phyloP scores from a whole-genome alignment of 2,888 invertebrate species.

The Cetonia aurata region DNA sequence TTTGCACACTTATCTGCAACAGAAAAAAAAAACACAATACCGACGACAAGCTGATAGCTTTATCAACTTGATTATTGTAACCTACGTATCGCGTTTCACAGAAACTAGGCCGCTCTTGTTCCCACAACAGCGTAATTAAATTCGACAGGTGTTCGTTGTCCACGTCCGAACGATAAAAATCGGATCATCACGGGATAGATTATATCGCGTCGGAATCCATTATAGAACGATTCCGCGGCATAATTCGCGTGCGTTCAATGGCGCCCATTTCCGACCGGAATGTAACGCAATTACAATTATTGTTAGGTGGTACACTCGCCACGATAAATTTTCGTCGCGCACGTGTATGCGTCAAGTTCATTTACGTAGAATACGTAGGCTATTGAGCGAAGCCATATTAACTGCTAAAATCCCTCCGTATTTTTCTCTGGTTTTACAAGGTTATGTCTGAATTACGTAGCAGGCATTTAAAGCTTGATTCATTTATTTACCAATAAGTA shows the following conservation, averaged over 20 bases:
- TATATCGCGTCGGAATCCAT: background rate
- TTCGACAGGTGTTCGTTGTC: conserved; percentile 17
- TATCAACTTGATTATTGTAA: background rate
- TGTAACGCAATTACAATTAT: background rate
- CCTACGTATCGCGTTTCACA: background rate
- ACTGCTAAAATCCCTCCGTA: conserved; percentile 24
- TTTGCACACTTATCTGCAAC: background rate
- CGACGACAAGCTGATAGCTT: background rate
- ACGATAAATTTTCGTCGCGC: conserved; percentile 17
- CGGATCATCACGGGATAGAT: background rate
- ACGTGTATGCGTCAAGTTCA: conserved; percentile 9
- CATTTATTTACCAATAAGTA: no score
- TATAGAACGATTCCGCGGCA: background rate
- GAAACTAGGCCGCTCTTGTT: background rate
- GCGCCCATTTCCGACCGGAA: background rate
- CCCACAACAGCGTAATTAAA: conserved; percentile 8
- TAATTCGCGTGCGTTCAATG: background rate
- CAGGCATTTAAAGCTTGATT: background rate
- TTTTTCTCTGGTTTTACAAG: conserved; percentile 34
- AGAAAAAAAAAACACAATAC: no score
- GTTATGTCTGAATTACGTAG: conserved; percentile 28
- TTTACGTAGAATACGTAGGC: conserved; percentile 23
- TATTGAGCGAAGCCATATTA: conserved; percentile 37
- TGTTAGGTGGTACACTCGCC: background rate
- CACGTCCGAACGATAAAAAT: conserved; percentile 6